Base-by-base conservation (phyloP, 2,888 invertebrate genomes). In the Dryomyza anilis region DNA sequence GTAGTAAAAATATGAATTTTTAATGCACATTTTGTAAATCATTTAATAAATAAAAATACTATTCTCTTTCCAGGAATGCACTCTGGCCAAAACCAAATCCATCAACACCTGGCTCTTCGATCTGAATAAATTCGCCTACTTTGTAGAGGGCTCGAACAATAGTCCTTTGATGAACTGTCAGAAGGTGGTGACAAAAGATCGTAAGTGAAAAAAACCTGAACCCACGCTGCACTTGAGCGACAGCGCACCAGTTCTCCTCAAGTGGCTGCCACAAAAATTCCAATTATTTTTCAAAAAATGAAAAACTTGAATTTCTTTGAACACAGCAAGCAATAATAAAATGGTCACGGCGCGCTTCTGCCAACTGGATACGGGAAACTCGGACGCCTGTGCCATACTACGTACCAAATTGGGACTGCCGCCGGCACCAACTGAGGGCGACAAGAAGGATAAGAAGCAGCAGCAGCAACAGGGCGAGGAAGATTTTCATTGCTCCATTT, bases 151-250 rank as follows among this genome's bases (percentile, higher is more conserved):
- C 39, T 70, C 72, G 60, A 74, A 72, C 50, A 78, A 78, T 53
- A 73, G 73, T 71, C 82, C 83, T 2, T 72, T 82, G 2, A 83
- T 83, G 81, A 80, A 79, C 66, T 84, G 84, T 69, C 84, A 84
- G 72, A 84, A 84, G 70, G 81, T 84, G 25, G 78, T 82, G 56
- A 82, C 80, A 58, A 74, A 74, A 70, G 81, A 78, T 55, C 81
- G 83, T 83, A 73, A 76, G 80, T 77, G 52, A 5, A 12, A 14
- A 6, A n/a, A n/a, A n/a, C n/a, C n/a, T n/a, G n/a, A n/a, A n/a
- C n/a, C n/a, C n/a, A n/a, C n/a, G n/a, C n/a, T n/a, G n/a, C n/a
- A n/a, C n/a, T n/a, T n/a, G n/a, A n/a, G n/a, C n/a, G n/a, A n/a
- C n/a, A n/a, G n/a, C n/a, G n/a, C n/a, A 33, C 33, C 33, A 33